These are phyloP conservation scores for Idaea biselata DNA, from an alignment of 2,888 invertebrate species.

Conservation along the genomic window DNA sequence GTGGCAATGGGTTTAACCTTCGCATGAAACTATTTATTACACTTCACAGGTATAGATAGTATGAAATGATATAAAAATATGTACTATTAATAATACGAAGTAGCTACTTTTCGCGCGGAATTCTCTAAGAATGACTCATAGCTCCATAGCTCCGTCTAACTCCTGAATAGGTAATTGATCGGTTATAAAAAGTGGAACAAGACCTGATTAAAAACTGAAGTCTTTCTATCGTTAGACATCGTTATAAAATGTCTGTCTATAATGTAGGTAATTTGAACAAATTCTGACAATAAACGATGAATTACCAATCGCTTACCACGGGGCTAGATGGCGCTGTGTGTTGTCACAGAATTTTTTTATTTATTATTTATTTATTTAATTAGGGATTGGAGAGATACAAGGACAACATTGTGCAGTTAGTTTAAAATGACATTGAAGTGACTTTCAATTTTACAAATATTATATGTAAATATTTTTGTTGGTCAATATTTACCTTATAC, in stretches of 20 bases:
- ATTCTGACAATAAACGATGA: no score
- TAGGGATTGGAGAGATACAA: no score
- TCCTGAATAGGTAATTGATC: background rate
- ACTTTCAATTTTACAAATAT: no score
- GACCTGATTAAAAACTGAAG: background rate
- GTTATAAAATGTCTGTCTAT: background rate
- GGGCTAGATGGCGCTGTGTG: no score
- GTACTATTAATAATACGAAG: background rate
- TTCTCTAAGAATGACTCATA: background rate
- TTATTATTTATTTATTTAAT: no score
- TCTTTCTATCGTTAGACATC: background rate
- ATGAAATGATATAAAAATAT: background rate
- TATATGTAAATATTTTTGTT: no score
- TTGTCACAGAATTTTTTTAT: no score
- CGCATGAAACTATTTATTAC: background rate
- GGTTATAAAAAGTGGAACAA: background rate
- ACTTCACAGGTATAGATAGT: background rate
- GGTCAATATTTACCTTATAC: no score
- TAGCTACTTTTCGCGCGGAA: background rate
- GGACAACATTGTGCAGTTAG: no score
- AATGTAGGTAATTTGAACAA: background rate
- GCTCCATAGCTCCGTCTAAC: background rate
- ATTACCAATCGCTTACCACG: no score
- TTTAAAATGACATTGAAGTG: no score
- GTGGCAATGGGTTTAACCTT: slow-evolving; percentile 16